These are phyloP conservation scores for Rutilus rutilus DNA, from an alignment of 2,113 vertebrate genomes.

Conservation along the genomic window DNA sequence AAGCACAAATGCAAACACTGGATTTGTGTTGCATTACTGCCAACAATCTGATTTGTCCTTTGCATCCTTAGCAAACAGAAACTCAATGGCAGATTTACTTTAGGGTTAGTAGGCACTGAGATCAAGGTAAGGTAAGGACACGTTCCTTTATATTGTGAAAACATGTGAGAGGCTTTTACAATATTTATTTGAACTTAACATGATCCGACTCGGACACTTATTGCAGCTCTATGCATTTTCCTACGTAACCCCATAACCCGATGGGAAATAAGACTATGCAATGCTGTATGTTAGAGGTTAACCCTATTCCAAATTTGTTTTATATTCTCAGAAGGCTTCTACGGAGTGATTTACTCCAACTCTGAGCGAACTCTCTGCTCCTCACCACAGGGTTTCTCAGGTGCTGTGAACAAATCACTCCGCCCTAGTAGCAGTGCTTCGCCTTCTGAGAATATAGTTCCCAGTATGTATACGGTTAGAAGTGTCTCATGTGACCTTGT, in stretches of 20 bases:
- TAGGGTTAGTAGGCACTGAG: neutral
- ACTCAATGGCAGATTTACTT: constrained; percentile 1
- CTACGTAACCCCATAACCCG: neutral
- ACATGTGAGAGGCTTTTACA: neutral
- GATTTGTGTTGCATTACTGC: constrained; percentile 6
- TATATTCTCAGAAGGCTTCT: too few relatives aligned
- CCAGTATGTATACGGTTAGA: too few relatives aligned
- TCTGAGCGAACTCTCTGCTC: too few relatives aligned
- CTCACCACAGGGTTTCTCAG: too few relatives aligned
- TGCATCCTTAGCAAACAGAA: constrained; percentile 2
- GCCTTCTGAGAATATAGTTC: too few relatives aligned
- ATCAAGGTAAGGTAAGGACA: neutral
- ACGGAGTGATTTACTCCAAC: too few relatives aligned
- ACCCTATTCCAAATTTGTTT: neutral
- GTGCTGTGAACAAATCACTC: too few relatives aligned
- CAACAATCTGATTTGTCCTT: constrained; percentile 13
- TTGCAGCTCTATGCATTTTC: neutral
- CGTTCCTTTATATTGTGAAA: neutral
- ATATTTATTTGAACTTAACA: neutral
- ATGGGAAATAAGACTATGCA: neutral
- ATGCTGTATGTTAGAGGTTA: neutral
- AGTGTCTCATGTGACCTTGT: too few relatives aligned
- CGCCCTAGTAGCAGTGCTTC: too few relatives aligned
- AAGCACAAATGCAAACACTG: constrained; percentile 6
- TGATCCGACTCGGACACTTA: neutral